Evolutionary conservation across 1,140 invertebrate species (phyloP).

Genomic region (Archivesica marissinica): DNA sequence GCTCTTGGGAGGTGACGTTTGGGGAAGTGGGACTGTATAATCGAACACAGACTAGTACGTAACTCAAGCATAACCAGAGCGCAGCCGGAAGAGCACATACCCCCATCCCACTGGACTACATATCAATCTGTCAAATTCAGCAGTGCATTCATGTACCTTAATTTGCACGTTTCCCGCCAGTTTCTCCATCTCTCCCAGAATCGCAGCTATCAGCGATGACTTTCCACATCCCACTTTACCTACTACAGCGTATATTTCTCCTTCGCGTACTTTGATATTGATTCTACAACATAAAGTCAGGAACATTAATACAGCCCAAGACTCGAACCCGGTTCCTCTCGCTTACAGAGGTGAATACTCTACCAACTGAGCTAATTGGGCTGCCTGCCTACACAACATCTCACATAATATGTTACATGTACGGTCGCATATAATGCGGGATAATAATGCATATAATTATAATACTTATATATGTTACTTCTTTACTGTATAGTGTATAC

Average conservation of each 20-base stretch:
- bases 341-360: background rate
- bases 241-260: slow-evolving; percentile 83
- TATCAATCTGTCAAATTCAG: too few relatives aligned
- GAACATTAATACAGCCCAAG: background rate
- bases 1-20: too few relatives aligned
- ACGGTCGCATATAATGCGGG: too few relatives aligned
- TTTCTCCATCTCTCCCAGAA: slow-evolving; percentile 84
- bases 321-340: background rate
- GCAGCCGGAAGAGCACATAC: too few relatives aligned
- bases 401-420: too few relatives aligned
- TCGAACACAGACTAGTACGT: too few relatives aligned
- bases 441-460: too few relatives aligned
- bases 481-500: too few relatives aligned
- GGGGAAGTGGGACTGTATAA: too few relatives aligned
- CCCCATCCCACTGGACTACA: too few relatives aligned
- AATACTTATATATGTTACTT: too few relatives aligned
- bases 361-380: background rate
- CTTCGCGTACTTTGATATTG: slow-evolving; percentile 70
- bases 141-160: slow-evolving; percentile 58
- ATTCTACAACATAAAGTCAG: slow-evolving; percentile 73
- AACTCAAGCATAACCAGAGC: too few relatives aligned
- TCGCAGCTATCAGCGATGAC: slow-evolving; percentile 85
- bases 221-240: slow-evolving; percentile 86
- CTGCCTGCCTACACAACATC: background rate
- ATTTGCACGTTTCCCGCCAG: slow-evolving; percentile 68